A percentile compares a stretch with the other conserved stretches of the same genome.
Conservation (phyloP, 2,797 vertebrate species). For the Amazona finschi region DNA sequence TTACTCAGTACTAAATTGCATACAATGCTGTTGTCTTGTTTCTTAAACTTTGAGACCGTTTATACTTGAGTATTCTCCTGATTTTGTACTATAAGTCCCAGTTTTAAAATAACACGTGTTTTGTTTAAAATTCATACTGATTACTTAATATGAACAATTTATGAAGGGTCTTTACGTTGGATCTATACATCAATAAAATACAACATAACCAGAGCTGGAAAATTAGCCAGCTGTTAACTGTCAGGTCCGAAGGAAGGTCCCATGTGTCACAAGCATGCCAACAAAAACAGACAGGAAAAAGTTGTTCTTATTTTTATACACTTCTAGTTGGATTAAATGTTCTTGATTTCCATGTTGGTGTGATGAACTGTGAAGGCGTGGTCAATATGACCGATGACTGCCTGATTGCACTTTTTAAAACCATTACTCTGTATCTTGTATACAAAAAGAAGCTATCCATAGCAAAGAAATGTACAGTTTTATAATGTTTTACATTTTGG, state of each 20-base stretch:
- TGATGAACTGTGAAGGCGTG: slow-evolving; percentile 77
- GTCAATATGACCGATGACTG: slow-evolving; percentile 88
- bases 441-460: slow-evolving; percentile 84
- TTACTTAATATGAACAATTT: slow-evolving; percentile 81
- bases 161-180: slow-evolving; percentile 85
- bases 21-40: slow-evolving; percentile 80
- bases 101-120: slow-evolving; percentile 79
- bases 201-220: slow-evolving; percentile 80
- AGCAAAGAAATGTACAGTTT: slow-evolving; percentile 80
- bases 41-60: slow-evolving; percentile 75
- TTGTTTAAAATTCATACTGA: slow-evolving; percentile 77
- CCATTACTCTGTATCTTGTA: slow-evolving; percentile 78
- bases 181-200: slow-evolving; percentile 87
- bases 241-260: slow-evolving; percentile 73
- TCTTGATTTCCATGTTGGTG: slow-evolving; percentile 69
- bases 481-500: slow-evolving; percentile 85
- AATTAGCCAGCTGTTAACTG: slow-evolving; percentile 73
- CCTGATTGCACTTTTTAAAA: slow-evolving; percentile 79
- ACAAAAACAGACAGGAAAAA: slow-evolving; percentile 77
- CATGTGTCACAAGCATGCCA: slow-evolving; percentile 85
- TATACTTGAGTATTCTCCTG: slow-evolving; percentile 75
- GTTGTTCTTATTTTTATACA: slow-evolving; percentile 75
- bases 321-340: slow-evolving; percentile 76
- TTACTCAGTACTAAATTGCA: slow-evolving; percentile 90
- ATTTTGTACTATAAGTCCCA: slow-evolving; percentile 75